Conservation (phyloP, 2,113 vertebrate genomes). For the Gnathonemus echidnorhynchus region DNA sequence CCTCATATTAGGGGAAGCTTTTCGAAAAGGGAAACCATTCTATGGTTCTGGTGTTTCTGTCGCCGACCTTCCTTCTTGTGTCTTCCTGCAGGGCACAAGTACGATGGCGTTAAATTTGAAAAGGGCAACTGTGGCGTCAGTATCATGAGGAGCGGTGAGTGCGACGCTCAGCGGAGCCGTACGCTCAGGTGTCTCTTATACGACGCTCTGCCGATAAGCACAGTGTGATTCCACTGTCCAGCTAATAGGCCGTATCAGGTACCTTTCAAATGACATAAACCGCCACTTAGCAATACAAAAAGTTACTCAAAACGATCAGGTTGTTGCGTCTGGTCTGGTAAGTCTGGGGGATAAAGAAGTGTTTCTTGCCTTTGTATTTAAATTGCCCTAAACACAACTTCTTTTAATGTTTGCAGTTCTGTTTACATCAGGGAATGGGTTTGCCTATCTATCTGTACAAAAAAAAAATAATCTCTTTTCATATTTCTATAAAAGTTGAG, state of each 20-base stretch:
- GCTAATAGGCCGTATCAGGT: neutral
- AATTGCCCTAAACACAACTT: too few species aligned
- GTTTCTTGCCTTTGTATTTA: neutral
- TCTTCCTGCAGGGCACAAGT: slow-evolving; percentile 79
- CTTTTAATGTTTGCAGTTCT: neutral
- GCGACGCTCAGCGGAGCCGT: neutral
- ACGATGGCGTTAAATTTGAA: slow-evolving; percentile 94
- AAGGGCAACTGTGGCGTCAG: slow-evolving; percentile 98
- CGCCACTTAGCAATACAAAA: neutral
- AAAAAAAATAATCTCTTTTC: neutral
- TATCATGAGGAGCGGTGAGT: slow-evolving; percentile 97
- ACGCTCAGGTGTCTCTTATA: neutral
- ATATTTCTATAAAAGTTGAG: neutral
- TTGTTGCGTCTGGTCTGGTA: neutral
- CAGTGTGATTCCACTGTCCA: too few species aligned
- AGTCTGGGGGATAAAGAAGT: neutral
- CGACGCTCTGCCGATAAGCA: neutral
- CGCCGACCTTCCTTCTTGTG: neutral
- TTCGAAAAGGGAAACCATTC: neutral
- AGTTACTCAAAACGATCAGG: neutral
- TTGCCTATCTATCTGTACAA: neutral
- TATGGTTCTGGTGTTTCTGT: neutral
- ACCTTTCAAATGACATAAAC: neutral
- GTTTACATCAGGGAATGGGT: neutral
- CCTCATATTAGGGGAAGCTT: neutral